phyloP scores from a whole-genome alignment of 35 echinoderm and acorn worm genomes.

The Apostichopus parvimensis region DNA sequence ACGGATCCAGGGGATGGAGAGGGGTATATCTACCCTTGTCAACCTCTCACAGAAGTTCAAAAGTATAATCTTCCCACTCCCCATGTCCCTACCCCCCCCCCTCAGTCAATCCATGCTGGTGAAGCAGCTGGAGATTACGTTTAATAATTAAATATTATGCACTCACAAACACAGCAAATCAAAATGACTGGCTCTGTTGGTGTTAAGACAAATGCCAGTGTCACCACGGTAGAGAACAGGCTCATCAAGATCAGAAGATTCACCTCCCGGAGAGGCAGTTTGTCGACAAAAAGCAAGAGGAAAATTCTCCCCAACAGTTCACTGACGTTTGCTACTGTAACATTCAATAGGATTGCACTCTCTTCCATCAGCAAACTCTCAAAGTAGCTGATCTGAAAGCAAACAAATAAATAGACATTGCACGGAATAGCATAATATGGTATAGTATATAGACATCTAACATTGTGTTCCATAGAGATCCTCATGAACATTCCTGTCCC shows the following conservation, averaged over 20 bases:
- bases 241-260: slow-evolving; percentile 10
- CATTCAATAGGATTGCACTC: neutral
- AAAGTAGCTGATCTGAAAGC: neutral
- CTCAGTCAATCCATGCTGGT: too few relatives aligned
- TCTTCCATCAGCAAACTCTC: neutral
- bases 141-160: neutral
- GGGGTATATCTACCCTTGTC: too few relatives aligned
- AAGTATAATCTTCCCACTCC: too few relatives aligned
- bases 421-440: too few relatives aligned
- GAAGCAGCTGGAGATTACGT: neutral
- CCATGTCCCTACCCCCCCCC: too few relatives aligned
- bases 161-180: neutral
- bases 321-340: neutral
- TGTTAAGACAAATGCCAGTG: neutral
- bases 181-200: neutral
- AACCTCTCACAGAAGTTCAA: too few relatives aligned
- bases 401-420: neutral
- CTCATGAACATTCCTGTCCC: too few relatives aligned
- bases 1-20: too few relatives aligned
- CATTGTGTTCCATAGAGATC: too few relatives aligned
- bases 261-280: neutral
- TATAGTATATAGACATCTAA: too few relatives aligned
- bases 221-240: slow-evolving; percentile 1
- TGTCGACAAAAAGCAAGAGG: neutral
- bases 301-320: neutral